A percentile compares a stretch with the other conserved stretches of the same genome.
Conservation (phyloP, 2,797 vertebrate species). For the Amphiprion clarkii region DNA sequence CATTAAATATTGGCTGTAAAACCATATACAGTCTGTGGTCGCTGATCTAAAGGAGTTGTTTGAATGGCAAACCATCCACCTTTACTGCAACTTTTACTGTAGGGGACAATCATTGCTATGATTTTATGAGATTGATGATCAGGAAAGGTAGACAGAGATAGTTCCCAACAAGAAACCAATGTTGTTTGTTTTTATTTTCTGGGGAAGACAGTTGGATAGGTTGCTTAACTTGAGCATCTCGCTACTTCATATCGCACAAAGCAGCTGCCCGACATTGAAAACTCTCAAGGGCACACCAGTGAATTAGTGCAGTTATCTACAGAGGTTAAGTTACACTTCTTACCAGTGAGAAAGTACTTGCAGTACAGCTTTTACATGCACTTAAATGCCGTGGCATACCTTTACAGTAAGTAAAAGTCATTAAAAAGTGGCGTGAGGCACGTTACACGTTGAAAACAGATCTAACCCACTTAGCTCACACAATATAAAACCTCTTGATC, state of each 20-base stretch:
- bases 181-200: background rate
- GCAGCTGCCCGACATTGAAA: conserved; percentile 9
- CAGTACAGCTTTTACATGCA: conserved; percentile 42
- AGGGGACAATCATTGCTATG: background rate
- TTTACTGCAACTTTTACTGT: background rate
- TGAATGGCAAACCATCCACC: no score
- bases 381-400: conserved; percentile 23
- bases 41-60: no score
- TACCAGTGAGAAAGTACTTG: conserved; percentile 37
- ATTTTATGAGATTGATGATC: background rate
- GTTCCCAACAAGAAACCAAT: background rate
- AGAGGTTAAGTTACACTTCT: conserved; percentile 25
- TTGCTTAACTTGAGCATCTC: background rate
- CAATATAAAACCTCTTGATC: conserved; percentile 41
- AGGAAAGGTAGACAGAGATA: background rate
- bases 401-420: conserved; percentile 60
- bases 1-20: no score
- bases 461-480: conserved; percentile 55
- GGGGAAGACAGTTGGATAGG: background rate
- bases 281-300: background rate
- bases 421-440: conserved; percentile 62
- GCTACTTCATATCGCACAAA: conserved; percentile 6
- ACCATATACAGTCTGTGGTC: no score
- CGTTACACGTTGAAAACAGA: conserved; percentile 36
- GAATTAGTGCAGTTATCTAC: conserved; percentile 16